Conservation (phyloP, 2,888 invertebrate species). For the Pasiphila rectangulata region DNA sequence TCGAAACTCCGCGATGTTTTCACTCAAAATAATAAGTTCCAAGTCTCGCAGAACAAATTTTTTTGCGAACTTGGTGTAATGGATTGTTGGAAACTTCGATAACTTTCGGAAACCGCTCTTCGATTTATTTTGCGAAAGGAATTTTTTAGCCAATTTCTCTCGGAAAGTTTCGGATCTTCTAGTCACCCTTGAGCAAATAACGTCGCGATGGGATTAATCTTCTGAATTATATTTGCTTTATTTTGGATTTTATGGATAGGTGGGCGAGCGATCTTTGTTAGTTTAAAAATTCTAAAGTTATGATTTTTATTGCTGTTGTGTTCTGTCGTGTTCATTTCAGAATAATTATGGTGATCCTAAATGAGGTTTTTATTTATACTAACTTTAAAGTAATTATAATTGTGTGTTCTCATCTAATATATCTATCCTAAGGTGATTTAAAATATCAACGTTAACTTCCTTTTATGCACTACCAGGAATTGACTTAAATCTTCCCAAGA, state of each 20-base stretch:
- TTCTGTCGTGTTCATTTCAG: too few species aligned
- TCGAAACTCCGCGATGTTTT: constrained; percentile 72
- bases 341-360: too few species aligned
- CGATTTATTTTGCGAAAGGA: constrained; percentile 74
- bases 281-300: too few species aligned
- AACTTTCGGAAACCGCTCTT: constrained; percentile 79
- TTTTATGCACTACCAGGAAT: too few species aligned
- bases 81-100: constrained; percentile 79
- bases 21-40: constrained; percentile 79
- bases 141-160: constrained; percentile 80
- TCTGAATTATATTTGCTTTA: constrained; percentile 26
- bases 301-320: too few species aligned
- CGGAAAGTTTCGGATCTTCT: constrained; percentile 71
- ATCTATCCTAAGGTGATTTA: too few species aligned
- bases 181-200: constrained; percentile 68
- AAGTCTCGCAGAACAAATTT: constrained; percentile 58
- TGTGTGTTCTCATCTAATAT: too few species aligned
- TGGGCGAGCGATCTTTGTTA: constrained; percentile 7
- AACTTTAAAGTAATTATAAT: too few species aligned
- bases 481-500: too few species aligned
- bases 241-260: constrained; percentile 20
- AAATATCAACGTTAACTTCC: too few species aligned
- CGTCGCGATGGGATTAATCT: constrained; percentile 43
- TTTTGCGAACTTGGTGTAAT: constrained; percentile 79
- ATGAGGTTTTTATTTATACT: too few species aligned